Evolutionary conservation across 1,140 invertebrate species (phyloP).

Genomic region (Ceratosolen solmsi): DNA sequence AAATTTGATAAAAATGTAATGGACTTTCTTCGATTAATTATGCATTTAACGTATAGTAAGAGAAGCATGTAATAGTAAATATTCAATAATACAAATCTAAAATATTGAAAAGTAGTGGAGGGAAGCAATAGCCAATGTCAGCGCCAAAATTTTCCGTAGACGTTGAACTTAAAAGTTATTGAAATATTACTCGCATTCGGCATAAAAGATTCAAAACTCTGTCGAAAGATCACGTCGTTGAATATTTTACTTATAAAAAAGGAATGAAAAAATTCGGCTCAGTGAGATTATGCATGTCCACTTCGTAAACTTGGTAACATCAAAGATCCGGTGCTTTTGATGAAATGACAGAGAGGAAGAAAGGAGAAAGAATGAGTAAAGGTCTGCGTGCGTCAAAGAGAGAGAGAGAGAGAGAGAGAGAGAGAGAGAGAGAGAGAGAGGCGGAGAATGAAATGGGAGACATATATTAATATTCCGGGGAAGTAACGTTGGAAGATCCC

Average conservation of each 20-base stretch:
- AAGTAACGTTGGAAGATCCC: constrained; percentile 22
- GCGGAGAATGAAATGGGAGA: neutral
- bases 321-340: constrained; percentile 42
- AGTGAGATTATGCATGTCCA: neutral
- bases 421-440: neutral
- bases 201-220: constrained; percentile 18
- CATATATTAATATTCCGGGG: constrained; percentile 37
- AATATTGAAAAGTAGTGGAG: neutral
- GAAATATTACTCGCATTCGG: constrained; percentile 5
- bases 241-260: constrained; percentile 18
- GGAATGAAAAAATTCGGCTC: neutral
- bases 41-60: neutral
- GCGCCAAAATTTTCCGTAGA: neutral
- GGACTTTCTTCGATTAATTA: constrained; percentile 1
- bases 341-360: neutral
- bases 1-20: too few relatives aligned
- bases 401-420: neutral
- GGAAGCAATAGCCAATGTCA: neutral
- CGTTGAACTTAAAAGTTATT: constrained; percentile 22
- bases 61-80: neutral
- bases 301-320: constrained; percentile 1
- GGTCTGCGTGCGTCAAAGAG: too few relatives aligned
- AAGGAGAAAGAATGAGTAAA: too few relatives aligned
- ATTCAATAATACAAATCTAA: neutral
- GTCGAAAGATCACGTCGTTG: neutral